A percentile compares a stretch with the other conserved stretches of the same genome.
Evolutionary conservation across 2,888 invertebrate genomes (phyloP).

Genomic region (Cylindroiulus punctatus): DNA sequence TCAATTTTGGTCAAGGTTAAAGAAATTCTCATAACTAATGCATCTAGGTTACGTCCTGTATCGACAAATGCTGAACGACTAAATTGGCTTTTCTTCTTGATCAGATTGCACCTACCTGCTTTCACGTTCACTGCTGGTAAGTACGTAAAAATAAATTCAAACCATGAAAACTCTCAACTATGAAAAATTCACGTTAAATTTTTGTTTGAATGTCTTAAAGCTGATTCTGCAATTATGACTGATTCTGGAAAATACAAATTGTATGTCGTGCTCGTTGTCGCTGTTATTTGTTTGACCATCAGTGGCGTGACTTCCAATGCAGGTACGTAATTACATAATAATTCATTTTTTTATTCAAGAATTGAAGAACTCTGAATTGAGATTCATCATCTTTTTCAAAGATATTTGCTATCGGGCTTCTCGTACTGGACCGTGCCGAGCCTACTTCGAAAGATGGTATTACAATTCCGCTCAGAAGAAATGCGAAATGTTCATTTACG

Average conservation of each 20-base stretch:
- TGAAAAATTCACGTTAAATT: background rate
- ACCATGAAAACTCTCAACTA: background rate
- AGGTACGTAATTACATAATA: background rate
- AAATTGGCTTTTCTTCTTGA: background rate
- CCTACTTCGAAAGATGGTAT: background rate
- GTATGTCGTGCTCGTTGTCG: background rate
- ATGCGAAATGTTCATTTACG: background rate
- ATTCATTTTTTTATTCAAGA: too few species aligned
- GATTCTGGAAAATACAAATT: background rate
- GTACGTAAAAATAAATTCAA: background rate
- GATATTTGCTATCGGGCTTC: background rate
- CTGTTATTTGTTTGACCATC: background rate
- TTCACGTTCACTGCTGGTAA: background rate
- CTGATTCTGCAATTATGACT: background rate
- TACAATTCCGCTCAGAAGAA: background rate
- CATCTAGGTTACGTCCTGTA: too few species aligned
- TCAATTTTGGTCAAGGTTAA: background rate
- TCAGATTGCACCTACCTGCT: background rate
- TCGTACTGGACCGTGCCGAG: background rate
- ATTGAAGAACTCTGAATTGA: too few species aligned
- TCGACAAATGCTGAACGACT: too few species aligned
- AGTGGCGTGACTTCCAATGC: background rate
- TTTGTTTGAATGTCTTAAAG: background rate
- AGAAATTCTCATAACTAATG: background rate
- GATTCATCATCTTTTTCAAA: background rate